Evolutionary conservation across 1,140 invertebrate species (phyloP), one percentile per base, ranked within the genome.

Genomic region (Pinna nobilis): DNA sequence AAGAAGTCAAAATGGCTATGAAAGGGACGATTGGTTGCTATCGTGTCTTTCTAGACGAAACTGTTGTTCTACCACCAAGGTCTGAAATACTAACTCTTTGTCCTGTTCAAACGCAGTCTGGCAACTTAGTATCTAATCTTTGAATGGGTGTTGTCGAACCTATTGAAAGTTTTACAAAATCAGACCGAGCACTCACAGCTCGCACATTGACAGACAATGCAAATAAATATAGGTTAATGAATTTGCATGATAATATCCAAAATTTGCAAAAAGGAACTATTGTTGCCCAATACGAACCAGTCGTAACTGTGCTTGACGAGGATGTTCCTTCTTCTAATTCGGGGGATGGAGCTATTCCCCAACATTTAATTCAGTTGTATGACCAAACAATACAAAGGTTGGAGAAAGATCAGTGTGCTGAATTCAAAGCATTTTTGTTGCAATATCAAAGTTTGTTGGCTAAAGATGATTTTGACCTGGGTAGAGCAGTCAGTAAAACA

Each of bases 371-470:
- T 13, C 25, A 59, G 6, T 20, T 69, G 30, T 70, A 60, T 61
- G 32, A 61, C 2, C 20, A 35, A 60, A 30, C 37, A 18, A 47
- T 20, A 25, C 15, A 39, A 9, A 47, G 44, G 9, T 25, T 60
- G 18, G 37, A 28, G 18, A 28, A 15, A 39, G 23, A 28, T 11
- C 32, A 70, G n/a, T 18, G 20, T 18, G 5, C 25, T 13, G 23
- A 59, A 20, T 51, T 60, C 9, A 35, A 50, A 35, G 25, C 18
- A 9, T 60, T 75, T n/a, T 32, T 55, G 35, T 20, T 23, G 15
- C 61, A 53, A n/a, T 61, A 60, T 32, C 2, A 41, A 50, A 30
- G 69, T 51, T n/a, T 78, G 13, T 79, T 79, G 47, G 39, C 74
- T 13, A 44, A 37, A 37, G 50, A 33, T 30, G 70, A 76, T 33